Evolutionary conservation across 2,113 vertebrate species (phyloP).

Genomic region (Oceanites oceanicus): DNA sequence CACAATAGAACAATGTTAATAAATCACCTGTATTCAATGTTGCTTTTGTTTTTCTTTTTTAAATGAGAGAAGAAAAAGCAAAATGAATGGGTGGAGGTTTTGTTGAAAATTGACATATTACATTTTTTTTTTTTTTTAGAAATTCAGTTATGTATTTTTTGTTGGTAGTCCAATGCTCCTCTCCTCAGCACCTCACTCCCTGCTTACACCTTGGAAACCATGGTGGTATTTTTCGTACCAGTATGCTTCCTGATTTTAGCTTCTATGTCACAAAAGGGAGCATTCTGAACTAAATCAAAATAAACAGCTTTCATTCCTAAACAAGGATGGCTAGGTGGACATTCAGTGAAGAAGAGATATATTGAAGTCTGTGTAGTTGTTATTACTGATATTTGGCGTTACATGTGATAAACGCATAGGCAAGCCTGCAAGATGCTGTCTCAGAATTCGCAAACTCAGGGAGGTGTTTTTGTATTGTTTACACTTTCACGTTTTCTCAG

Average conservation of each 20-base stretch:
- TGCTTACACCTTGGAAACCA: neutral
- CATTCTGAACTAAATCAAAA: neutral
- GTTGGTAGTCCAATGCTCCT: neutral
- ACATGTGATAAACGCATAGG: rapidly evolving
- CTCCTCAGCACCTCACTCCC: neutral
- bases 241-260: neutral
- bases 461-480: neutral
- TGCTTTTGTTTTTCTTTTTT: neutral
- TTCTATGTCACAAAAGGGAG: neutral
- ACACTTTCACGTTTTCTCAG: neutral
- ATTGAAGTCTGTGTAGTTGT: neutral
- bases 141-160: neutral
- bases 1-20: neutral
- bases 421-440: neutral
- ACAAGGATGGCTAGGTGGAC: neutral
- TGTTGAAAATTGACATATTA: neutral
- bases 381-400: neutral
- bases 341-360: neutral
- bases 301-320: neutral
- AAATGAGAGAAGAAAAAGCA: neutral
- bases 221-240: neutral
- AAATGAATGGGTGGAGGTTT: neutral
- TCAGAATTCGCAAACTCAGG: rapidly evolving
- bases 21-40: neutral
- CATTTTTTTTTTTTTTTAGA: neutral